Evolutionary conservation across 2,797 vertebrate genomes (phyloP), one percentile per base, ranked within the genome.

Genomic region (Chanos chanos): DNA sequence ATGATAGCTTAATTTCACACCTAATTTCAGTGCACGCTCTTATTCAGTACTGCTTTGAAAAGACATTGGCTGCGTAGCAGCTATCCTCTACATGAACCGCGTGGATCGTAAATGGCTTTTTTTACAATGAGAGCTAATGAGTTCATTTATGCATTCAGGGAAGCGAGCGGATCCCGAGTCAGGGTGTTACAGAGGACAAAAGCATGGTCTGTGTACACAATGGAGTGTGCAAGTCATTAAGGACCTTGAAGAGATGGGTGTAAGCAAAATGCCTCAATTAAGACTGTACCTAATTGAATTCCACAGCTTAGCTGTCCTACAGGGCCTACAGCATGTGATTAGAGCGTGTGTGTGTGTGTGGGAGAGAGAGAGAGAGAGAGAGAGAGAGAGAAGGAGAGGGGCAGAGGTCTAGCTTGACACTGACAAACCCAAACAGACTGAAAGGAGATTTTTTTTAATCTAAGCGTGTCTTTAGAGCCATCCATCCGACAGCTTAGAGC

Each of bases 181-280:
- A 28, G 27, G 7, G 37, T 43, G 45, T 36, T 49, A 49, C 2
- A 44, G 44, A 55, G 33, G 52, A 57, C 24, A 60, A 55, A 52
- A 40, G 9, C 4, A 21, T 18, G 21, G n/a, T 7, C 21, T n/a
- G 16, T 7, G 7, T 45, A 16, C 27, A 10, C 30, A 13, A 48
- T 19, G 10, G 6, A 13, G 19, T 47, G 50, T 36, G 45, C 70
- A 62, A 50, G 36, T 80, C 74, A 75, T 69, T 13, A 74, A 81
- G 79, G 75, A 77, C 80, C 71, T 81, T 80, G 51, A 59, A 71
- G 58, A 71, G 49, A 70, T 61, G n/a, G 36, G 28, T 57, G 37
- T 24, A 43, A 61, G 54, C 70, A 75, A 78, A 81, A 72, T 36
- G 56, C 73, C 76, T 84, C 64, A 78, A 75, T 86, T 83, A 83